These are phyloP conservation scores for Syngnathus scovelli DNA, from an alignment of 2,113 vertebrate genomes.

Conservation along the genomic window DNA sequence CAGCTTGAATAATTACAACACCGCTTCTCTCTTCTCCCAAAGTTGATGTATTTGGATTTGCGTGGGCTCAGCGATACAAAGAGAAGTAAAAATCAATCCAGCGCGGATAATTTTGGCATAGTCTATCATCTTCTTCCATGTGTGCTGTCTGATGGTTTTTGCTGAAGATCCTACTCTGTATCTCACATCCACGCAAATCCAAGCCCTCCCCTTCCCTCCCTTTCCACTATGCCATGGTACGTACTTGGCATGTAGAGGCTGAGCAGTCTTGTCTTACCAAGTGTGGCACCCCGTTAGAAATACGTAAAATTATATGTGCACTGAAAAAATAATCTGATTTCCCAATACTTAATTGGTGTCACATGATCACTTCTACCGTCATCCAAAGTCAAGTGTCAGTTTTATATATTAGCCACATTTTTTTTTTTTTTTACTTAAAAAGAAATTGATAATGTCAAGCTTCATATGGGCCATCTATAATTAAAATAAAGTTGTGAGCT, in stretches of 20 bases:
- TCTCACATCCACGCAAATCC: slow-evolving; percentile 64
- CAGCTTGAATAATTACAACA: slow-evolving; percentile 17
- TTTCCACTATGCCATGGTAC: slow-evolving; percentile 60
- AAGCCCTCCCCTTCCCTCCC: slow-evolving; percentile 52
- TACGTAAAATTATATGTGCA: slow-evolving; percentile 7
- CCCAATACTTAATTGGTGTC: background rate
- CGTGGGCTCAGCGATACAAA: slow-evolving; percentile 22
- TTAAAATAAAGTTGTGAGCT: background rate
- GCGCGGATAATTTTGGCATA: slow-evolving; percentile 33
- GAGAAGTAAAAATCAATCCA: slow-evolving; percentile 32
- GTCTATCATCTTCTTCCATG: slow-evolving; percentile 31
- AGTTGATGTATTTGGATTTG: slow-evolving; percentile 21
- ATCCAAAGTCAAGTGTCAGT: no score
- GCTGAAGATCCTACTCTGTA: slow-evolving; percentile 64
- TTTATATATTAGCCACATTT: no score
- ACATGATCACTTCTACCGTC: no score
- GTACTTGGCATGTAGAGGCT: slow-evolving; percentile 64
- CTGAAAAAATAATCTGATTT: background rate
- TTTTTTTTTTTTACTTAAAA: no score
- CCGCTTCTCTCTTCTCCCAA: slow-evolving; percentile 8
- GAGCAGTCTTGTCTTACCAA: slow-evolving; percentile 44
- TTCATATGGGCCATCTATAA: background rate
- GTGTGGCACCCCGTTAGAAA: slow-evolving; percentile 39
- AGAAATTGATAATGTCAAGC: background rate
- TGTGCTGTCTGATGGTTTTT: slow-evolving; percentile 62